These are phyloP conservation scores for Temnothorax nylanderi DNA, from an alignment of 1,140 invertebrate species.

Conservation along the genomic window DNA sequence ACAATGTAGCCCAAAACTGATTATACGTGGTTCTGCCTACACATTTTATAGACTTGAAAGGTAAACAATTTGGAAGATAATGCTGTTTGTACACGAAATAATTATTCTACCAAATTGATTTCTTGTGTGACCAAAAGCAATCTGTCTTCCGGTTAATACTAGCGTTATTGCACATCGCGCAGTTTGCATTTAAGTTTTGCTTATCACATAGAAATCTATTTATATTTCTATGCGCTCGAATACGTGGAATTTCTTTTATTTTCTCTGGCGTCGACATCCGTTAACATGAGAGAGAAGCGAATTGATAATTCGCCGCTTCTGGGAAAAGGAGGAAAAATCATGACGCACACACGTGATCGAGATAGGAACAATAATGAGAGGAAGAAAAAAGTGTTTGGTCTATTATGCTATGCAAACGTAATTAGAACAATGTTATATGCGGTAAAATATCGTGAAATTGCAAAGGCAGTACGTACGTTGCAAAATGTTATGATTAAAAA, in stretches of 20 bases:
- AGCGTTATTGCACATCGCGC: neutral
- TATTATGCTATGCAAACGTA: neutral
- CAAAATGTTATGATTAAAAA: neutral
- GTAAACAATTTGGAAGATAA: constrained; percentile 1
- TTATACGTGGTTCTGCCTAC: neutral
- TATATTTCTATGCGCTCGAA: neutral
- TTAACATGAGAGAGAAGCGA: constrained; percentile 1
- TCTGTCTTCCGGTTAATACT: neutral
- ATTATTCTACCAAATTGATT: constrained; percentile 11
- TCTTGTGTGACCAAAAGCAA: neutral
- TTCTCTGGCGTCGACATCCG: neutral
- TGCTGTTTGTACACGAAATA: neutral
- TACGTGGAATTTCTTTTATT: neutral
- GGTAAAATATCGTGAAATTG: neutral
- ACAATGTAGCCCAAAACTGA: constrained; percentile 31
- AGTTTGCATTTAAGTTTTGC: neutral
- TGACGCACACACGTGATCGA: neutral
- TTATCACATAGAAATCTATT: neutral
- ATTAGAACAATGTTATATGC: neutral
- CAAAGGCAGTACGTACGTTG: neutral
- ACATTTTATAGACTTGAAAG: neutral
- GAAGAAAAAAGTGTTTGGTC: neutral
- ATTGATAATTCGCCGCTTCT: constrained; percentile 27
- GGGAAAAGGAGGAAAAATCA: constrained; percentile 11
- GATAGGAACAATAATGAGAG: neutral